Base-by-base conservation (phyloP, 1,140 invertebrate genomes). In the Drosophila cardini region DNA sequence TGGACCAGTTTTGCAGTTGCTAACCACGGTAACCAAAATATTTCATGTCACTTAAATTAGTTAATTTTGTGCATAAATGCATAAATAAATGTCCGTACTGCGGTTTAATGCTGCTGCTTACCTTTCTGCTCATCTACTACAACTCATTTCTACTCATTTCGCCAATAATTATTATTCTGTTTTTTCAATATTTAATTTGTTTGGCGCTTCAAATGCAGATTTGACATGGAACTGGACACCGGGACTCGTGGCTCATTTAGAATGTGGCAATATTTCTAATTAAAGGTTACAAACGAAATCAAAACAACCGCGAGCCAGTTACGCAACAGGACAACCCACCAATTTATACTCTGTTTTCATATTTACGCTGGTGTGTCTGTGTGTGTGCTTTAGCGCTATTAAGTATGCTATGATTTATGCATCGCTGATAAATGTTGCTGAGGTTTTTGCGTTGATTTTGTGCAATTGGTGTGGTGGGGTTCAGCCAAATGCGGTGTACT, bases 141-240 rank as follows among this genome's bases (percentile, higher is more conserved):
- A 50, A 50, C 45, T 52, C 62, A 26, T 11, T n/a, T n/a, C n/a
- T n/a, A n/a, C 38, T 7, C 1, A 15, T 30, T 36, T 26, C 36
- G 62, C 60, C 74, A 87, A 26, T 79, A 76, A 87, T 87, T 76
- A 79, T 87, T 86, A 86, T 83, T 82, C 75, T 52, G 79, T 83
- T 82, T 82, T 86, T 86, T 72, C 79, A 83, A 83, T 86, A 87
- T 87, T 87, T 87, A 83, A 86, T 87, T 86, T 87, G 83, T 82
- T 26, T 70, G 50, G 15, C 46, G 30, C 58, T 48, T 40, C 42
- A 13, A 21, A 40, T 58, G 4, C 16, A 15, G 42, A 36, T 34
- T 13, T 53, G 13, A 38, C 52, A 36, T 48, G 42, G 5, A 5
- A 30, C 32, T 18, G 21, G 43, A 15, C 34, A 5, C 45, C 32